Conservation (phyloP, 2,113 vertebrate genomes). For the Synodontis membranacea region DNA sequence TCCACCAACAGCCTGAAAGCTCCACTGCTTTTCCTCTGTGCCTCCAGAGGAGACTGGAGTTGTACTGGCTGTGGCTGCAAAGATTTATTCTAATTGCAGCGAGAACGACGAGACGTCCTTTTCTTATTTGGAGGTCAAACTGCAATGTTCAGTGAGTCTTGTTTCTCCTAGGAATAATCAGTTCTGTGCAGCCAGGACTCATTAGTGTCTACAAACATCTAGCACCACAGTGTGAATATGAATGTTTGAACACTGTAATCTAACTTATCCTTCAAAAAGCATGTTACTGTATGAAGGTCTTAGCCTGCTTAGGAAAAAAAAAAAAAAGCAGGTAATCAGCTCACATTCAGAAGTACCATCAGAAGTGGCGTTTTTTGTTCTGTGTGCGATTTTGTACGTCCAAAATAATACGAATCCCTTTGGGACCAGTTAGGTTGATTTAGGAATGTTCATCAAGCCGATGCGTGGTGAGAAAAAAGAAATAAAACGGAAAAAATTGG, state of each 20-base stretch:
- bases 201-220: slow-evolving; percentile 4
- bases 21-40: slow-evolving; percentile 25
- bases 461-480: slow-evolving; percentile 33
- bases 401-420: background rate
- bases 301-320: background rate
- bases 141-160: background rate
- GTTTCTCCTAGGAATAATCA: slow-evolving; percentile 12
- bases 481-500: background rate
- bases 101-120: slow-evolving; percentile 24
- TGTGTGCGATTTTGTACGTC: background rate
- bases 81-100: slow-evolving; percentile 40
- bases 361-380: background rate
- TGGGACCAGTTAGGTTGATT: slow-evolving; percentile 47
- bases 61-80: slow-evolving; percentile 8
- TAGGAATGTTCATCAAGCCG: slow-evolving; percentile 41
- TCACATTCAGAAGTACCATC: background rate
- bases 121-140: slow-evolving; percentile 31
- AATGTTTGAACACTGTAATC: background rate
- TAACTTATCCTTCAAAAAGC: slow-evolving; percentile 3
- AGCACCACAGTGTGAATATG: background rate
- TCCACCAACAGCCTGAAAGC: slow-evolving; percentile 53
- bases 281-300: background rate
- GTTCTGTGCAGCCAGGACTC: slow-evolving; percentile 19
- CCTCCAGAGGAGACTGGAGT: slow-evolving; percentile 30
- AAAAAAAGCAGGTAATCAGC: slow-evolving; percentile 7